phyloP scores from a whole-genome alignment of 2,113 vertebrate genomes.

The Equus przewalskii region DNA sequence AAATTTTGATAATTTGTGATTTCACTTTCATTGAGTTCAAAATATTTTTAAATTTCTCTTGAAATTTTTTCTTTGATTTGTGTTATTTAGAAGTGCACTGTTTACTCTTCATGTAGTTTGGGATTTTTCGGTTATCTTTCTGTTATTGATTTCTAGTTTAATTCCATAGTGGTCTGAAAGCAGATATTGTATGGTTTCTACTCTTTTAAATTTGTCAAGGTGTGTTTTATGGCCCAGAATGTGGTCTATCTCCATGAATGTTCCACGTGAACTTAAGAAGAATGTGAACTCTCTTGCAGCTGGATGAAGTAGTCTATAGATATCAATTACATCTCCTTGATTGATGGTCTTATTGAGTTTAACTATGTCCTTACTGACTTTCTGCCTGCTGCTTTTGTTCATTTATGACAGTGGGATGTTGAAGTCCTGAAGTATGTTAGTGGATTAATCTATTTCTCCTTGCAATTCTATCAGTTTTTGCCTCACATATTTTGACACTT shows the following conservation, averaged over 20 bases:
- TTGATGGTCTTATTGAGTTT: neutral
- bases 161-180: neutral
- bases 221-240: neutral
- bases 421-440: neutral
- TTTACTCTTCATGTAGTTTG: neutral
- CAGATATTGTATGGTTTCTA: neutral
- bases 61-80: neutral
- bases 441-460: neutral
- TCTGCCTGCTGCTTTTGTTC: neutral
- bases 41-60: neutral
- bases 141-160: neutral
- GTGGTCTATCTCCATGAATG: neutral
- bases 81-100: neutral
- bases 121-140: neutral
- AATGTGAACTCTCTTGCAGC: neutral
- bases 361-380: neutral
- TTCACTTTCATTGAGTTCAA: constrained; percentile 9
- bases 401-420: neutral
- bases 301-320: neutral
- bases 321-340: neutral
- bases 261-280: neutral
- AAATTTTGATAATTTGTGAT: neutral
- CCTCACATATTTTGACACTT: neutral
- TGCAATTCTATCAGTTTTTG: neutral
- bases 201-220: neutral